Percentiles rank a stretch among this genome's conserved stretches.
phyloP scores from a whole-genome alignment of 2,113 vertebrate genomes.

The Nothoprocta pentlandii region DNA sequence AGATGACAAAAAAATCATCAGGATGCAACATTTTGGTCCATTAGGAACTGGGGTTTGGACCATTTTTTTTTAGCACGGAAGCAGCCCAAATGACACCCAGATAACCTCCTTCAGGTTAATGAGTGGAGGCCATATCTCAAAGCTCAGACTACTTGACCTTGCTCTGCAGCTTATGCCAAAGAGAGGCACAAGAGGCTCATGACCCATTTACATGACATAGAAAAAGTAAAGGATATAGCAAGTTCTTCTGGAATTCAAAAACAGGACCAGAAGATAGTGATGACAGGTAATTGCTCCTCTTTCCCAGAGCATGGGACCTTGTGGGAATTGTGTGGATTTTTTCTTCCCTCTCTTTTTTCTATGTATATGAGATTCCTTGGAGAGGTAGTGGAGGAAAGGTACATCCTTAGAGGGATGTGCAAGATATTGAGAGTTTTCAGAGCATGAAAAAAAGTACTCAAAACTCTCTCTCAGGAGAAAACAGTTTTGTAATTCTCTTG shows the following conservation, averaged over 20 bases:
- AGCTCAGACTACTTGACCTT: neutral
- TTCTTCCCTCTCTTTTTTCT: neutral
- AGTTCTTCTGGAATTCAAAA: constrained; percentile 6
- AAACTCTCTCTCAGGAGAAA: constrained; percentile 23
- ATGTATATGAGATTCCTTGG: neutral
- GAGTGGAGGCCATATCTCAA: neutral
- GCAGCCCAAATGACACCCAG: neutral
- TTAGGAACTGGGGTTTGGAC: neutral
- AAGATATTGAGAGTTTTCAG: constrained; percentile 51
- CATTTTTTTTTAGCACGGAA: neutral
- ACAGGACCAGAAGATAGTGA: neutral
- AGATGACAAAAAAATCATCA: neutral
- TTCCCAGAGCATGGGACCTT: constrained; percentile 19
- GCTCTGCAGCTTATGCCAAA: neutral
- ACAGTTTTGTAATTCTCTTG: constrained; percentile 41
- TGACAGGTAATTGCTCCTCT: neutral
- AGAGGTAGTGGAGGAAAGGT: constrained; percentile 11
- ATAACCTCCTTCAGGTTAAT: neutral
- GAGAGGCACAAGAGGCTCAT: neutral
- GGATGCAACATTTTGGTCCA: neutral
- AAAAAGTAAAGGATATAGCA: neutral
- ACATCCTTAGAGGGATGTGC: neutral
- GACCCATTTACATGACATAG: constrained; percentile 40
- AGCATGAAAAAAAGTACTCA: constrained; percentile 42
- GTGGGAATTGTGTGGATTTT: constrained; percentile 29